These are phyloP conservation scores for Musca domestica DNA, from an alignment of 1,140 invertebrate genomes.

Conservation along the genomic window DNA sequence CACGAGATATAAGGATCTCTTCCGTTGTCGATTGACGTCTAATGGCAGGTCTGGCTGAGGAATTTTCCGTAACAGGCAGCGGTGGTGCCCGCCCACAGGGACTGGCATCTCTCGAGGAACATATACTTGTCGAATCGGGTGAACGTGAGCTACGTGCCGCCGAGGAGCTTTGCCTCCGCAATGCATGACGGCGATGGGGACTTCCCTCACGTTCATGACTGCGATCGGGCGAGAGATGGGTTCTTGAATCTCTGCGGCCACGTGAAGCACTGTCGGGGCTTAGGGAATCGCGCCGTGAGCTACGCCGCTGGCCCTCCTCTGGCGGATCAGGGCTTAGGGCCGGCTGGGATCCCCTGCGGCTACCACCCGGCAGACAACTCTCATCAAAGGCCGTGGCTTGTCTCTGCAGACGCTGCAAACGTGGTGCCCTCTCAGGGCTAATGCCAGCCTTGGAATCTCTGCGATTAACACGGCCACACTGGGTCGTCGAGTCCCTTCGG, in stretches of 20 bases:
- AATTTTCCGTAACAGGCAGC: conserved; percentile 58
- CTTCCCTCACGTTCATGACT: conserved; percentile 70
- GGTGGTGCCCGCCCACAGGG: conserved; percentile 64
- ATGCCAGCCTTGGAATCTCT: conserved; percentile 66
- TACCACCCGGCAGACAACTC: conserved; percentile 68
- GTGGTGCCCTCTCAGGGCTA: conserved; percentile 66
- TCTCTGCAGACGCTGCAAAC: conserved; percentile 71
- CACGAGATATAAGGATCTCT: conserved; percentile 85
- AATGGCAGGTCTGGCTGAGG: conserved; percentile 61
- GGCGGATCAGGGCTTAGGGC: conserved; percentile 74
- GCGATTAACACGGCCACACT: conserved; percentile 65
- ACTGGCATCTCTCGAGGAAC: conserved; percentile 69
- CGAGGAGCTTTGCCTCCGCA: conserved; percentile 78
- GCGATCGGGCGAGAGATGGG: conserved; percentile 77
- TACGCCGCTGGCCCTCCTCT: conserved; percentile 62
- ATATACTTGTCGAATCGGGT: conserved; percentile 73
- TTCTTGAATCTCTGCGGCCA: conserved; percentile 70
- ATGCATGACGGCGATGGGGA: conserved; percentile 62
- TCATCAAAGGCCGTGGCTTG: conserved; percentile 89
- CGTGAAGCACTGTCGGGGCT: conserved; percentile 81
- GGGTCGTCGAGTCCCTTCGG: conserved; percentile 78
- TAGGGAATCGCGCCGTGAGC: conserved; percentile 76
- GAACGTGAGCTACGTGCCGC: conserved; percentile 64
- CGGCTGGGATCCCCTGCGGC: conserved; percentile 72
- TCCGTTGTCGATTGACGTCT: conserved; percentile 85